Percentiles rank a stretch among this genome's conserved stretches.
Conservation (phyloP, 2,888 invertebrate genomes). For the Epicampocera succincta region DNA sequence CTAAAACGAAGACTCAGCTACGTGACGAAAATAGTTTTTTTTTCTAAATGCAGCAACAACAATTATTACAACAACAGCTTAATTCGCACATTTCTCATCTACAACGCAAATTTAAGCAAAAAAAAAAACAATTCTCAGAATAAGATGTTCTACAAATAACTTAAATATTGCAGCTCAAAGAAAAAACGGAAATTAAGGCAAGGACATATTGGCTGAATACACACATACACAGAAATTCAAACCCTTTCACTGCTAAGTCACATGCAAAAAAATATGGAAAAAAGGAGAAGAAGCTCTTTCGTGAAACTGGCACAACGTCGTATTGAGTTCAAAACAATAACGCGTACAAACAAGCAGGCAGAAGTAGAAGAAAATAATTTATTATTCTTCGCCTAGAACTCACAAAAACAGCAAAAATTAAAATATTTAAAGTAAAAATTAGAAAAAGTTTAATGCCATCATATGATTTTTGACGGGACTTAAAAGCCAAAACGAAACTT, state of each 20-base stretch:
- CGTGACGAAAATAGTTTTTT: background rate
- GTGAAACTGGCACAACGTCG: constrained; percentile 12
- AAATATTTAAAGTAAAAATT: background rate
- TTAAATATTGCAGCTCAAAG: background rate
- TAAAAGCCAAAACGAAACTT: no score
- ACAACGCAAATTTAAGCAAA: background rate
- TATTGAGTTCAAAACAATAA: constrained; percentile 14
- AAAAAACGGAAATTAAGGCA: constrained; percentile 12
- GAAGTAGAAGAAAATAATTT: constrained; percentile 4
- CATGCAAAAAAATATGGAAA: background rate
- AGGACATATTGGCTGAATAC: constrained; percentile 7
- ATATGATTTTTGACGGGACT: no score
- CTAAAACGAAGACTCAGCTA: background rate
- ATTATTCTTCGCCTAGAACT: constrained; percentile 8
- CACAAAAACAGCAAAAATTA: background rate
- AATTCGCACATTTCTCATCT: background rate
- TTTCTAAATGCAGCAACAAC: background rate
- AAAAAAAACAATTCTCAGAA: constrained; percentile 7
- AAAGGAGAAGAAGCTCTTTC: constrained; percentile 1
- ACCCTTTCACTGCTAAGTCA: background rate
- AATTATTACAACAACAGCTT: background rate
- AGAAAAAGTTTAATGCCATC: background rate
- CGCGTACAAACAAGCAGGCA: constrained; percentile 4
- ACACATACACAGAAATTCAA: background rate
- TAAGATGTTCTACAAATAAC: constrained; percentile 8